Percentiles rank a stretch among this genome's conserved stretches.
Evolutionary conservation across 2,888 invertebrate species (phyloP).

Genomic region (Adelphocoris suturalis): DNA sequence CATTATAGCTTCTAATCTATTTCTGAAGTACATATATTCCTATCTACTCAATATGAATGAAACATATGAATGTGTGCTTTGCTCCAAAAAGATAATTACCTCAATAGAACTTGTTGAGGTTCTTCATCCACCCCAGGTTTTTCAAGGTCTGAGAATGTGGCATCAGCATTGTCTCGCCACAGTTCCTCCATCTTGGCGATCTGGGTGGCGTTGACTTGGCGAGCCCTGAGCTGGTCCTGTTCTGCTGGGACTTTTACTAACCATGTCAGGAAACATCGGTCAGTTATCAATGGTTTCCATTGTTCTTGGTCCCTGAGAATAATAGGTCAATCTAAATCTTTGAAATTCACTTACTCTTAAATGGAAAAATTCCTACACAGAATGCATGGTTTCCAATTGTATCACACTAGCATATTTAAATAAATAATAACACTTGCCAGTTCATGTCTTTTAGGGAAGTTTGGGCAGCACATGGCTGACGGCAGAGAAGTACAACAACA

Average conservation of each 20-base stretch:
- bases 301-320: slow-evolving; percentile 92
- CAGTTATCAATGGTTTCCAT: slow-evolving; percentile 98
- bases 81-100: too few species aligned
- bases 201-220: slow-evolving; percentile 98
- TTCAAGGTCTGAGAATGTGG: slow-evolving; percentile 98
- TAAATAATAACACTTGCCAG: slow-evolving; percentile 81
- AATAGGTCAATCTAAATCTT: too few species aligned
- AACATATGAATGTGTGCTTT: too few species aligned
- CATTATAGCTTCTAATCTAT: too few species aligned
- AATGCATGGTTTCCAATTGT: too few species aligned
- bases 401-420: too few species aligned
- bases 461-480: slow-evolving; percentile 98
- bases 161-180: slow-evolving; percentile 99
- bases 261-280: slow-evolving; percentile 97
- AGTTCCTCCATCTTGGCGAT: slow-evolving; percentile 98
- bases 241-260: slow-evolving; percentile 98
- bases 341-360: too few species aligned
- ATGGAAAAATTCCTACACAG: too few species aligned
- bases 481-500: slow-evolving; percentile 96
- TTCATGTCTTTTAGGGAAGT: slow-evolving; percentile 99
- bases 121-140: slow-evolving; percentile 99
- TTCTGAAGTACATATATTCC: too few species aligned
- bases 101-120: slow-evolving; percentile 89
- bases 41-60: too few species aligned
- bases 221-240: slow-evolving; percentile 95